Base-by-base conservation (phyloP, 2,797 vertebrate genomes). In the Alca torda region DNA sequence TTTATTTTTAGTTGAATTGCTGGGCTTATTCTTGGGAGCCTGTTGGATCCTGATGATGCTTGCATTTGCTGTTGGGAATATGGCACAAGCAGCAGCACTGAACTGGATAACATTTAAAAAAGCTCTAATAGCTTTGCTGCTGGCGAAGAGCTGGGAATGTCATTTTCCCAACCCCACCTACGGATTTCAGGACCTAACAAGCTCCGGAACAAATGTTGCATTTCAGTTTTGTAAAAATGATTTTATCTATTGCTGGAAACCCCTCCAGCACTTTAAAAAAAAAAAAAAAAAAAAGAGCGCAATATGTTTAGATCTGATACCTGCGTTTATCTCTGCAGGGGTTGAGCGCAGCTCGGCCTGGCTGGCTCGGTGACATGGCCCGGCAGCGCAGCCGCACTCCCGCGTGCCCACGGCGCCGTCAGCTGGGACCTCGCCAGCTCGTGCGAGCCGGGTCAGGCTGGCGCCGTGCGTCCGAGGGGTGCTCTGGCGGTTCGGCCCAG, bases 31-130 rank as follows among this genome's bases (percentile, higher is more conserved):
- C 81, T 88, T 93, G 90, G 89, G 91, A 96, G 84, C 94, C 86
- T 95, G 94, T 96, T 88, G 92, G 95, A 88, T 97, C 94, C 93
- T 89, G 96, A 97, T 84, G 93, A 82, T 82, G 92, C 93, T 94
- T 96, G 96, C 69, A 88, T 91, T 95, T 96, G 96, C 93, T 95
- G 89, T 88, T 94, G 95, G 96, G 92, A 89, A 96, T 93, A 94
- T 96, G 94, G 93, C 94, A 92, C 88, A 74, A 88, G 33, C 51
- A 87, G 78, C 81, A 94, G 78, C 67, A 25, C 86, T 83, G 77
- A 95, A 43, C 54, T 85, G 90, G 59, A 41, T 92, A 88, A 88
- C 89, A 70, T 85, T 95, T 94, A 46, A 25, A 75, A 91, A 84
- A 79, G 43, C 79, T 92, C 46, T 94, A 93, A 93, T 43, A 92